These are phyloP conservation scores for Platerodrilus igneus DNA, from an alignment of 2,888 invertebrate species.

Conservation along the genomic window DNA sequence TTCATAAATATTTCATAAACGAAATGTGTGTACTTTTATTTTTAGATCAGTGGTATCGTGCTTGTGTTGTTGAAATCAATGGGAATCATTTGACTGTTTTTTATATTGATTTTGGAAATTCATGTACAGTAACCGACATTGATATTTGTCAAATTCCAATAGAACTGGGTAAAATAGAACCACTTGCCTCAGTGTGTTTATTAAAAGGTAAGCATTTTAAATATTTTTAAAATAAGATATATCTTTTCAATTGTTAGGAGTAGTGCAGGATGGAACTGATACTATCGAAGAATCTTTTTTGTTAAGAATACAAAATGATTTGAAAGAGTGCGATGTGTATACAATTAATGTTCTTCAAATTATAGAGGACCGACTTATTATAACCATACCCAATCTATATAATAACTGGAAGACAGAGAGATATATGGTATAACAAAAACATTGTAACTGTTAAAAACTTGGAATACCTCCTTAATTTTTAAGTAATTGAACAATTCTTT, in stretches of 20 bases:
- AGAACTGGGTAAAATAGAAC: constrained; percentile 29
- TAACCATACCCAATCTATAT: constrained; percentile 32
- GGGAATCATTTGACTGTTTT: constrained; percentile 24
- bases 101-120: constrained; percentile 40
- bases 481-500: too few relatives aligned
- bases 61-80: constrained; percentile 23
- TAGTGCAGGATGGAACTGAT: constrained; percentile 1
- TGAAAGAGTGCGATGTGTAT: constrained; percentile 25
- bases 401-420: constrained; percentile 20
- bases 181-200: constrained; percentile 29
- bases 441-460: too few relatives aligned
- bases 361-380: constrained; percentile 20
- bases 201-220: constrained; percentile 29
- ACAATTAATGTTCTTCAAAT: constrained; percentile 25
- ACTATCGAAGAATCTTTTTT: constrained; percentile 6
- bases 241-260: too few relatives aligned
- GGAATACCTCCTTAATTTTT: too few relatives aligned
- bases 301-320: constrained; percentile 12
- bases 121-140: constrained; percentile 19
- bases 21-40: too few relatives aligned
- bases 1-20: too few relatives aligned
- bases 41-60: constrained; percentile 37
- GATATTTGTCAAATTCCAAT: constrained; percentile 34
- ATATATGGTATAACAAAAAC: too few relatives aligned
- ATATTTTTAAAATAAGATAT: too few relatives aligned